These are phyloP conservation scores for Drosophila nigricruria DNA, from an alignment of 2,888 invertebrate species.

Conservation along the genomic window DNA sequence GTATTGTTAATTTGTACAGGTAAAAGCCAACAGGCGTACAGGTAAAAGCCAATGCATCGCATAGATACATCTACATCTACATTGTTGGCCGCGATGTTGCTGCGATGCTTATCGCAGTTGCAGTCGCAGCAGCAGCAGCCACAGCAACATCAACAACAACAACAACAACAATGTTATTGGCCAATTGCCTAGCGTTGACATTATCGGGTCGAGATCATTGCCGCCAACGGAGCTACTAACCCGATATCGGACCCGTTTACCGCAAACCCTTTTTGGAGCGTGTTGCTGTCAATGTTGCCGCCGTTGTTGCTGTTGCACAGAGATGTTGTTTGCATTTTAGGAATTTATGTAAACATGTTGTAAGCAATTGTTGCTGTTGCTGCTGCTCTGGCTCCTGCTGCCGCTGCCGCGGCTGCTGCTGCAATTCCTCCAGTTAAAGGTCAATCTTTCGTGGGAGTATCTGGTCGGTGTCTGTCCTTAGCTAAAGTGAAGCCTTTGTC, in stretches of 20 bases:
- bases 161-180: conserved; percentile 79
- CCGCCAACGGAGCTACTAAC: conserved; percentile 70
- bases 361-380: conserved; percentile 59
- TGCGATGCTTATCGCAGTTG: conserved; percentile 68
- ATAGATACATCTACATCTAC: conserved; percentile 78
- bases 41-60: conserved; percentile 48
- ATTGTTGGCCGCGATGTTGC: conserved; percentile 73
- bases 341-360: conserved; percentile 83
- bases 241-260: conserved; percentile 56
- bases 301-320: conserved; percentile 40
- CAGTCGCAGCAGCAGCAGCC: conserved; percentile 43
- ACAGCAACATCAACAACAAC: conserved; percentile 31
- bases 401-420: conserved; percentile 34
- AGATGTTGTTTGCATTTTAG: conserved; percentile 82
- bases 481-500: conserved; percentile 53
- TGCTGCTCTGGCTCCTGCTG: neutral
- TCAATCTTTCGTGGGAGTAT: conserved; percentile 80
- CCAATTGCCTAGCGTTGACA: conserved; percentile 83
- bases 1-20: conserved; percentile 77
- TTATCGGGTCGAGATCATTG: conserved; percentile 77
- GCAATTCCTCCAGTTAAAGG: conserved; percentile 72
- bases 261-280: conserved; percentile 68
- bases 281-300: conserved; percentile 79
- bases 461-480: conserved; percentile 32
- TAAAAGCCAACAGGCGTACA: conserved; percentile 51